A percentile compares a stretch with the other conserved stretches of the same genome.
Conservation (phyloP, 2,113 vertebrate species). For the Pygoscelis antarcticus region DNA sequence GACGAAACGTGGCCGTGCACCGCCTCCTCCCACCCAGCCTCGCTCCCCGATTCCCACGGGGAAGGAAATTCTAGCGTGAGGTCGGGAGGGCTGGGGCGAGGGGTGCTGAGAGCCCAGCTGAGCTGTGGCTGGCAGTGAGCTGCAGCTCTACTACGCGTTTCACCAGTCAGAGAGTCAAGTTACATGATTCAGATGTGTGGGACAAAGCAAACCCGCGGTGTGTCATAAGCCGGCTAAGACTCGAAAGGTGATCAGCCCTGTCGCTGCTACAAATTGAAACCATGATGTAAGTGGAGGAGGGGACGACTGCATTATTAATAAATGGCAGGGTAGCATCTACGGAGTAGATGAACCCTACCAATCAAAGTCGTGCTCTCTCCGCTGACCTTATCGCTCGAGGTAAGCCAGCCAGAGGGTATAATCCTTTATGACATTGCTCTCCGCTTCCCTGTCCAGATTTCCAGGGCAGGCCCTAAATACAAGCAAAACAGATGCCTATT, state of each 20-base stretch:
- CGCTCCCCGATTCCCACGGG: fast-evolving
- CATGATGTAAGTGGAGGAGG: neutral
- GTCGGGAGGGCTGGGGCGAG: neutral
- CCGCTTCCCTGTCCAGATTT: neutral
- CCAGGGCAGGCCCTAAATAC: neutral
- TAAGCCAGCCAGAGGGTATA: neutral
- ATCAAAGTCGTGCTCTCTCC: neutral
- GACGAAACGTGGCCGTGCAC: fast-evolving
- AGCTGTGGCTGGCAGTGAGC: neutral
- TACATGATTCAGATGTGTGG: neutral
- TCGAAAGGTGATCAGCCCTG: slow-evolving; percentile 10
- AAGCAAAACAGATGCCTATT: neutral
- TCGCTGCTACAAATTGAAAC: slow-evolving; percentile 23
- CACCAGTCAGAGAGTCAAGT: slow-evolving; percentile 21
- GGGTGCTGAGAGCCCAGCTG: neutral
- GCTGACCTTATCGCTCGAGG: neutral
- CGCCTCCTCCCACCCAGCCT: neutral
- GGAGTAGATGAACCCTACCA: neutral
- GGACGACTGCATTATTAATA: neutral
- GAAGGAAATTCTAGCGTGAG: neutral
- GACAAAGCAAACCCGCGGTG: neutral
- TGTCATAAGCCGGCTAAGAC: neutral
- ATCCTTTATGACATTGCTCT: slow-evolving; percentile 1
- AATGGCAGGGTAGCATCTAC: neutral
- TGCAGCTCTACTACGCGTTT: neutral